Evolutionary conservation across 2,797 vertebrate genomes (phyloP), one percentile per base, ranked within the genome.

Genomic region (Brachymystax lenok): DNA sequence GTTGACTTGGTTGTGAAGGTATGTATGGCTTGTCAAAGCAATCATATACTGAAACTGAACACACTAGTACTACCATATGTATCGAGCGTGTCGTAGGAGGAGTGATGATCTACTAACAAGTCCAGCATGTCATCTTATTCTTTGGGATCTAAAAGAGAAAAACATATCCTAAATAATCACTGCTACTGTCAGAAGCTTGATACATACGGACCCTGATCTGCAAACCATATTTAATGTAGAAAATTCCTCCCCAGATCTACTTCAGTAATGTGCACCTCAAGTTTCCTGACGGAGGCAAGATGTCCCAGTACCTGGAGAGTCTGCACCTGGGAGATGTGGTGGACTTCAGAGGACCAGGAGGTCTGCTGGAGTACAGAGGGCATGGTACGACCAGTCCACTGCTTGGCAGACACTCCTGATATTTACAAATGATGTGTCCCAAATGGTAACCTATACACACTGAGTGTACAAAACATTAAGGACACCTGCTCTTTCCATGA

Each of bases 1-100:
- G 92, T 94, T 72, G 93, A 94, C 82, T 86, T 94, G 13, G 90
- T 94, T 78, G 86, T 94, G 73, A 94, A 94, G 91, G 93, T 94
- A 87, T 63, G 59, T 63, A 27, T 77, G 74, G 30, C 13, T 28
- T 24, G 40, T 50, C 19, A 28, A 71, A 28, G 21, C 7, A 71
- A 16, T 24, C 8, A 3, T 63, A 27, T 28, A 19, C 16, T 71
- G 24, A 52, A 54, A 24, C 46, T 46, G 10, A 19, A 28, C n/a
- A 46, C 17, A 54, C 4, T 12, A 5, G 64, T 30, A 66, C 64
- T 63, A 21, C 54, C 54, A 8, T 63, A 24, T 63, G 16, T 63
- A n/a, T 24, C 21, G 24, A 63, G 59, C 2, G 14, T 46, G 0
- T 46, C 40, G 10, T 12, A 46, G 40, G 10, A 46, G 40, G 35